phyloP scores from a whole-genome alignment of 1,140 invertebrate species.

The Rhopalosiphum maidis region DNA sequence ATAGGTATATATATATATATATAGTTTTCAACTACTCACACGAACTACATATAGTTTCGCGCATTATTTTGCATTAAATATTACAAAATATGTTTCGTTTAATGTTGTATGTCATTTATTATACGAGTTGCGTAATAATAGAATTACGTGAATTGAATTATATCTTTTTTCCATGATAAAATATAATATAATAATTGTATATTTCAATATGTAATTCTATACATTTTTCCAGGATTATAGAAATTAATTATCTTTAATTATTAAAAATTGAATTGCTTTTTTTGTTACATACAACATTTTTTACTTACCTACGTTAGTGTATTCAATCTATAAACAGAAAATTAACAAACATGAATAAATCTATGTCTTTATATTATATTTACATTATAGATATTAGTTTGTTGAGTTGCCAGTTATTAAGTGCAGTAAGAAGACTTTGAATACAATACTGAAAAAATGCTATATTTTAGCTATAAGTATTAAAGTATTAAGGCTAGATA shows the following conservation, averaged over 20 bases:
- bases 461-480: no score
- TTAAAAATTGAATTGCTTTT: background rate
- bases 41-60: background rate
- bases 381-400: no score
- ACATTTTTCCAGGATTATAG: background rate
- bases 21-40: background rate
- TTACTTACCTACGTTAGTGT: background rate
- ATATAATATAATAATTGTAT: background rate
- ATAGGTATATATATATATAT: background rate
- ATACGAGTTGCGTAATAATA: background rate
- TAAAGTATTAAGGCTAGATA: no score
- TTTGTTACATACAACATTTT: background rate
- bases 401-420: no score
- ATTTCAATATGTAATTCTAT: no score
- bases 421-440: no score
- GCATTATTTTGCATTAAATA: constrained; percentile 5
- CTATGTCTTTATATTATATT: background rate
- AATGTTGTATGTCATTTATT: constrained; percentile 12
- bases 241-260: background rate
- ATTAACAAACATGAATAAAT: background rate
- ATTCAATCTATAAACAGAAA: background rate
- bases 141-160: background rate
- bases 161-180: background rate
- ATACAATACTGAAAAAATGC: no score
- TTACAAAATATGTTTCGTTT: constrained; percentile 2